Conservation (phyloP, 1,140 invertebrate species). For the Paracyclopina nana region DNA sequence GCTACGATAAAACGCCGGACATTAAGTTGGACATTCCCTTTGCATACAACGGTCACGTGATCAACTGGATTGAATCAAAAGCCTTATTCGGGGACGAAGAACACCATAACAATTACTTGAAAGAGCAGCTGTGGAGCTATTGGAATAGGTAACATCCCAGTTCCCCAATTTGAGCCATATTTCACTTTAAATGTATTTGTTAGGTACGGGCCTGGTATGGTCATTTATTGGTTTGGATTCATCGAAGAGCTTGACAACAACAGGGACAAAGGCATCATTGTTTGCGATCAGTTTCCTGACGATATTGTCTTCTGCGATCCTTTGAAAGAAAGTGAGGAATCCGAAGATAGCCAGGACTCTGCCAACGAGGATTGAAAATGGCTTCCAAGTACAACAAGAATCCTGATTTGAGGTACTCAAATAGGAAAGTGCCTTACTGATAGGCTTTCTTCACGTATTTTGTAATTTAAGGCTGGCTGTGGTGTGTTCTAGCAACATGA, state of each 20-base stretch:
- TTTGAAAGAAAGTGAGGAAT: constrained; percentile 14
- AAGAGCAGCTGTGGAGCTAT: constrained; percentile 69
- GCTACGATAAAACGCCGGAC: constrained; percentile 89
- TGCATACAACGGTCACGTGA: constrained; percentile 17
- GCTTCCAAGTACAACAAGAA: too few species aligned
- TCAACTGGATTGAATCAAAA: constrained; percentile 19
- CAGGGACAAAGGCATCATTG: constrained; percentile 43
- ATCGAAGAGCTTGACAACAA: constrained; percentile 41
- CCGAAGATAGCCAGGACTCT: too few species aligned
- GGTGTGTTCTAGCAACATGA: constrained; percentile 98
- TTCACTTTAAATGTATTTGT: too few species aligned
- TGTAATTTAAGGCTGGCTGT: constrained; percentile 82
- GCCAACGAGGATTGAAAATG: too few species aligned
- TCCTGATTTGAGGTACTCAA: too few species aligned
- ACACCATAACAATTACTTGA: constrained; percentile 59
- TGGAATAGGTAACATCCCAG: constrained; percentile 60
- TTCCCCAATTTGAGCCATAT: constrained; percentile 15
- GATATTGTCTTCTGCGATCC: constrained; percentile 4
- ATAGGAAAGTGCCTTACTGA: too few species aligned
- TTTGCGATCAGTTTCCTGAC: constrained; percentile 26
- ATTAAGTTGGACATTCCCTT: constrained; percentile 74
- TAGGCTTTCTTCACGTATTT: too few species aligned
- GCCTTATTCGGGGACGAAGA: constrained; percentile 70
- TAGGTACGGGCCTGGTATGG: constrained; percentile 76
- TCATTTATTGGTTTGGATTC: constrained; percentile 92